Base-by-base conservation (phyloP, 2,797 vertebrate genomes). In the Xenentodon cancila region DNA sequence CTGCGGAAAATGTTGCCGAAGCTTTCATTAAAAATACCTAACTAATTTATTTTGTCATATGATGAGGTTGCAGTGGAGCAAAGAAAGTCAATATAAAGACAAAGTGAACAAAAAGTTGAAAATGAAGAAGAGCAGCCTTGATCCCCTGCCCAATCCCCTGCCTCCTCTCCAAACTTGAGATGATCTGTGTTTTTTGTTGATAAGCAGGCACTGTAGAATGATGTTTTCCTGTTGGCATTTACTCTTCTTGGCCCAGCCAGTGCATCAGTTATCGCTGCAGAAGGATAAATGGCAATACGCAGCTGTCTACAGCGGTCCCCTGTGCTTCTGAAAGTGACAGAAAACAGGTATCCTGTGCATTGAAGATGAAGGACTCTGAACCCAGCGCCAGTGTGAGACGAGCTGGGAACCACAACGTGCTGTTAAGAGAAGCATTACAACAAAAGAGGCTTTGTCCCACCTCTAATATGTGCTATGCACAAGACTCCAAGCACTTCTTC, bases 371-470 rank as follows among this genome's bases (percentile, higher is more conserved):
- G 13, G 13, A 5, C 37, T 15, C 37, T 40, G 13, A 40, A 15
- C 37, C 37, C 13, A 40, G 37, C 4, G 13, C 16, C 12, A 15
- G 37, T 16, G 37, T 40, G 37, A 3, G 12, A 40, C 4, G 37
- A 16, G 37, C 16, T 40, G 37, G 37, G 37, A 40, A 40, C 37
- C 37, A 40, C 13, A 40, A 40, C 4, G 37, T 16, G 37, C 2
- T 43, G 47, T 51, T 43, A 84, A 85, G 82, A 86, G 78, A 80
- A 75, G 53, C 89, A 82, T 84, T 85, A 85, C 79, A 68, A 92
- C 85, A 93, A 85, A 73, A 77, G 80, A 81, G 76, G 77, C 88
- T 87, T 90, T 90, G 81, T 89, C 83, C 79, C 65, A 75, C 68
- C 70, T 88, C 79, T 83, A 82, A 87, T 88, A 86, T 81, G 88